Evolutionary conservation across 1,140 invertebrate species (phyloP), one percentile per base, ranked within the genome.

Genomic region (Rhopalosiphum maidis): DNA sequence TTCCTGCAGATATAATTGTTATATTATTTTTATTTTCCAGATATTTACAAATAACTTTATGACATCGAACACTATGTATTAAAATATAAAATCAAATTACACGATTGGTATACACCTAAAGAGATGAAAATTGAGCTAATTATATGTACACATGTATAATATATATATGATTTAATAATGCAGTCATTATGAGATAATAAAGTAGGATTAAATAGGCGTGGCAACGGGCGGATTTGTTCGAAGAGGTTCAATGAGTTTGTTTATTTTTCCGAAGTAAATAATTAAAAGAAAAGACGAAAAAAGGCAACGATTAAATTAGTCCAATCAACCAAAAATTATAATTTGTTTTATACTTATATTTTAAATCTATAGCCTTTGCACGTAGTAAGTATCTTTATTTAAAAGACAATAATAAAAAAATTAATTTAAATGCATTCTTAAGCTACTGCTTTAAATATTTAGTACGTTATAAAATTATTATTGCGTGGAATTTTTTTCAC

Each of bases 141-240:
- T 77, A 77, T 77, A 77, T n/a, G 18, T 54, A 6, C 6, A 6
- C 22, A 23, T 54, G 23, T 68, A n/a, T 60, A 55, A 1, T 55
- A 55, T 23, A 55, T 54, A 68, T 5, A 83, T 85, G 23, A 43
- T 86, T 43, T 86, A 86, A 86, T 86, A 43, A 30, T 43, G 43
- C 23, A 86, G 83, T 86, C 11, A 43, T 86, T 86, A 86, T 41
- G 83, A 86, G 23, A 86, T 86, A 30, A 46, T 86, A 15, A 86
- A 43, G 83, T 86, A 86, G 83, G 9, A 46, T 86, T 83, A 83
- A 35, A 23, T 23, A 43, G 83, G 83, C 23, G 41, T 86, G 83
- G 22, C 37, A 11, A 86, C 41, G 23, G 23, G 41, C 11, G 37
- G 83, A 86, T 41, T 86, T 41, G 35, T 83, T 83, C 41, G 82